Evolutionary conservation across 2,113 vertebrate species (phyloP).

Genomic region (Megaleporinus macrocephalus): DNA sequence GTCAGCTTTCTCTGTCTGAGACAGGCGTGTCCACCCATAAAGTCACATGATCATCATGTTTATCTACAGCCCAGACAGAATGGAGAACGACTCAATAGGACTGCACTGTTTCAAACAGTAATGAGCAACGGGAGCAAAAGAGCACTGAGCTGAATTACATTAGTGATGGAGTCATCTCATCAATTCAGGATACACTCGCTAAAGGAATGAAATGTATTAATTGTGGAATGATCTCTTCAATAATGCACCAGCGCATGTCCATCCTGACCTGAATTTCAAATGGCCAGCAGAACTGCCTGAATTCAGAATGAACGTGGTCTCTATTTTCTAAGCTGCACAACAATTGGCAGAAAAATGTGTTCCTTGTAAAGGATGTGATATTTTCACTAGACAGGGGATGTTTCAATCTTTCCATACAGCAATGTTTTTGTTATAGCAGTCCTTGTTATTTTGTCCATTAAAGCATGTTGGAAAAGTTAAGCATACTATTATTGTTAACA

Average conservation of each 20-base stretch:
- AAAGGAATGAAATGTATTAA: not conserved
- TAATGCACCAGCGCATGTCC: not conserved
- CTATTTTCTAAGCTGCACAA: no score
- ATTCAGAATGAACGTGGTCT: not conserved
- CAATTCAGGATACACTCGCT: not conserved
- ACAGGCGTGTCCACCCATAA: conserved; percentile 26
- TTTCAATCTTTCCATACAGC: no score
- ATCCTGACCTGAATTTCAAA: not conserved
- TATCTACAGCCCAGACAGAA: conserved; percentile 48
- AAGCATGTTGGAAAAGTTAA: no score
- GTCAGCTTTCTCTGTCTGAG: not conserved
- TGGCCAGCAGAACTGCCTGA: not conserved
- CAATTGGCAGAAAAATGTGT: no score
- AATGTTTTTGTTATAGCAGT: no score
- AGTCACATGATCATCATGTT: conserved; percentile 61
- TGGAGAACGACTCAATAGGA: conserved; percentile 50
- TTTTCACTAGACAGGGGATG: no score
- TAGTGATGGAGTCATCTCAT: not conserved
- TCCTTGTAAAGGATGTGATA: no score
- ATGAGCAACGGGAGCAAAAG: not conserved
- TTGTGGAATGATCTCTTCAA: not conserved
- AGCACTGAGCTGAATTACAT: not conserved
- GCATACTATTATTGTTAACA: no score
- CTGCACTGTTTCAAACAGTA: not conserved
- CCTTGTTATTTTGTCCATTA: no score